A percentile compares a stretch with the other conserved stretches of the same genome.
Evolutionary conservation across 2,113 vertebrate genomes (phyloP).

Genomic region (Hemiscyllium ocellatum): DNA sequence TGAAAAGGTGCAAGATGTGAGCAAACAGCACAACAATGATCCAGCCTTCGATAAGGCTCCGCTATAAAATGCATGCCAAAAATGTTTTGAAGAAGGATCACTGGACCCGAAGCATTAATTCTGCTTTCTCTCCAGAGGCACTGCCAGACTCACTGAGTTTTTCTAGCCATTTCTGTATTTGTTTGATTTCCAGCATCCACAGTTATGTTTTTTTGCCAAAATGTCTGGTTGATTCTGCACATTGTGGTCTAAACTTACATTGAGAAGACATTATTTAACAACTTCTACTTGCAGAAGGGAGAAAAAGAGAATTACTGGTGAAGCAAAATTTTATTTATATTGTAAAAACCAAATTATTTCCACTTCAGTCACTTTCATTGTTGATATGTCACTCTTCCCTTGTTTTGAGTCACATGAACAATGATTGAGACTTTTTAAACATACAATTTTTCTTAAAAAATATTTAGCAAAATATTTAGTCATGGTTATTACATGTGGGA

Average conservation of each 20-base stretch:
- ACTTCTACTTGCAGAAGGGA: not conserved
- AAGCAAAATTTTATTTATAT: not conserved
- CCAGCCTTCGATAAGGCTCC: not conserved
- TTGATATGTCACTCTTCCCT: not conserved
- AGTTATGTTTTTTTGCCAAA: not conserved
- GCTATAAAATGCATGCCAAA: not conserved
- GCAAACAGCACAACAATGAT: not conserved
- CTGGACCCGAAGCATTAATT: too few relatives aligned
- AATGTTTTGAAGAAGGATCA: not conserved
- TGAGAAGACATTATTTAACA: not conserved
- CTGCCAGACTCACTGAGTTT: too few relatives aligned
- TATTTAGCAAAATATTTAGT: not conserved
- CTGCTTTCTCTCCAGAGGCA: too few relatives aligned
- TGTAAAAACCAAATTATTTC: slow-evolving; percentile 40
- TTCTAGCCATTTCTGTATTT: too few relatives aligned
- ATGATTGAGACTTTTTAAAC: not conserved
- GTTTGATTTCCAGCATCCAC: too few relatives aligned
- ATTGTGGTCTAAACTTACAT: not conserved
- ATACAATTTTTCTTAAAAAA: not conserved
- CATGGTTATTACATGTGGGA: not conserved
- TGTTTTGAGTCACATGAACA: not conserved
- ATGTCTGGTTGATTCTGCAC: not conserved
- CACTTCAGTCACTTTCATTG: not conserved
- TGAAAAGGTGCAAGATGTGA: not conserved
- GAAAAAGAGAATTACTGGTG: not conserved